Evolutionary conservation across 1,140 invertebrate genomes (phyloP), one percentile per base, ranked within the genome.

Genomic region (Drosophila fuyamai): DNA sequence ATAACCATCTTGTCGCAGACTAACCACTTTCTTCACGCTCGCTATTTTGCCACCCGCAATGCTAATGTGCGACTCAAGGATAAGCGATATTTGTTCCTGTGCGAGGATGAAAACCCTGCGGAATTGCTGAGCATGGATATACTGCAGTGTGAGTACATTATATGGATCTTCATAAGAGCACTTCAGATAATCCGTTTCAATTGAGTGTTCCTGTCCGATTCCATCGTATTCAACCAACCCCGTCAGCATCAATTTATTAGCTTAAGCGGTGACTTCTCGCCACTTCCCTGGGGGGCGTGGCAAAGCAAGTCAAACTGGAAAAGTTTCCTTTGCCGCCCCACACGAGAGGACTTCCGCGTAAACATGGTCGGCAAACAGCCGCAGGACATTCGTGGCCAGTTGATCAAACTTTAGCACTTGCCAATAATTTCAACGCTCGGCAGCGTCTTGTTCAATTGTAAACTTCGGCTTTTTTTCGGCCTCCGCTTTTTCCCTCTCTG

Each of bases 371-470:
- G 35, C 56, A 55, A 85, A 80, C 57, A 59, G 68, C 73, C 61
- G 48, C 58, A 67, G 72, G 66, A 63, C 65, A 57, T 41, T 72
- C 48, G 40, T 47, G 75, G 53, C 68, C 72, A 88, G 67, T 83
- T 89, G 79, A 88, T 89, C 83, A 84, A 83, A 76, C 80, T 88
- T 88, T 83, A 73, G 67, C 80, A 80, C 80, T 88, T 76, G 72
- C 80, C 83, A 88, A 88, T 88, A 88, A 88, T 84, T 84, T 89
- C 83, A 79, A 89, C 83, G 80, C 76, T 89, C 85, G 70, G 79
- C 66, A 61, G 76, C 80, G 67, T 68, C 76, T 77, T 89, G 79
- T 89, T 83, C 84, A 84, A 84, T 89, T 89, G 68, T 80, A 89
- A 84, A 88, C 57, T 88, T 88, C 68, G 43, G 16, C 13, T 47